phyloP scores from a whole-genome alignment of 2,113 vertebrate genomes.

The Glaucidium brasilianum region DNA sequence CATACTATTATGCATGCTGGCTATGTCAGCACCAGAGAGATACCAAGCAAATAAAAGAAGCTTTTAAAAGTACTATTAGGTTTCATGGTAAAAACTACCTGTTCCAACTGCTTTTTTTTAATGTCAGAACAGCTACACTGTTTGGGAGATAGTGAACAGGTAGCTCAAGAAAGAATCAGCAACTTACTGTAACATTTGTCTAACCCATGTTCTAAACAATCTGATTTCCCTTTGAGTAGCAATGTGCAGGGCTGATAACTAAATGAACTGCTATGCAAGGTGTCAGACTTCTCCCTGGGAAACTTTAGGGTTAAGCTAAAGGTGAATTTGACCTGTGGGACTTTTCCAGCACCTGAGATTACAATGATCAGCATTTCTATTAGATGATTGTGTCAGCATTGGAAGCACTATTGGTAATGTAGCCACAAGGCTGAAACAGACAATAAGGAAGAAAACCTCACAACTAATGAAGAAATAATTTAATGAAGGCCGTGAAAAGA shows the following conservation, averaged over 20 bases:
- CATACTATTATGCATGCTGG: not conserved
- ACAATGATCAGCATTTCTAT: not conserved
- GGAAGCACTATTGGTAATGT: not conserved
- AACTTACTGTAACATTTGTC: not conserved
- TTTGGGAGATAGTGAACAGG: not conserved
- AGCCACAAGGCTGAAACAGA: not conserved
- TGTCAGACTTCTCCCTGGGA: not conserved
- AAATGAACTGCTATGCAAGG: not conserved
- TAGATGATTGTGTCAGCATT: not conserved
- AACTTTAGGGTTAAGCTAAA: not conserved
- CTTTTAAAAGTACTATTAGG: not conserved
- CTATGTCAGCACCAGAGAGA: not conserved
- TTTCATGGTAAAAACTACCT: not conserved
- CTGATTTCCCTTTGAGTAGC: not conserved
- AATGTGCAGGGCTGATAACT: not conserved
- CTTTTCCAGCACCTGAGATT: not conserved
- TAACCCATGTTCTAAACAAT: not conserved
- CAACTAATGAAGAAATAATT: constrained; percentile 27
- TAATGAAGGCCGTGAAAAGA: constrained; percentile 12
- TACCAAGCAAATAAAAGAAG: not conserved
- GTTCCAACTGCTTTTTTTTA: not conserved
- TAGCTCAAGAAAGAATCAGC: not conserved
- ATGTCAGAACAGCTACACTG: not conserved
- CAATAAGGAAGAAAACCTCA: not conserved
- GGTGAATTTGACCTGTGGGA: not conserved